A percentile compares a stretch with the other conserved stretches of the same genome.
These are phyloP conservation scores for Deilephila porcellus DNA, from an alignment of 2,888 invertebrate genomes.

Conservation along the genomic window DNA sequence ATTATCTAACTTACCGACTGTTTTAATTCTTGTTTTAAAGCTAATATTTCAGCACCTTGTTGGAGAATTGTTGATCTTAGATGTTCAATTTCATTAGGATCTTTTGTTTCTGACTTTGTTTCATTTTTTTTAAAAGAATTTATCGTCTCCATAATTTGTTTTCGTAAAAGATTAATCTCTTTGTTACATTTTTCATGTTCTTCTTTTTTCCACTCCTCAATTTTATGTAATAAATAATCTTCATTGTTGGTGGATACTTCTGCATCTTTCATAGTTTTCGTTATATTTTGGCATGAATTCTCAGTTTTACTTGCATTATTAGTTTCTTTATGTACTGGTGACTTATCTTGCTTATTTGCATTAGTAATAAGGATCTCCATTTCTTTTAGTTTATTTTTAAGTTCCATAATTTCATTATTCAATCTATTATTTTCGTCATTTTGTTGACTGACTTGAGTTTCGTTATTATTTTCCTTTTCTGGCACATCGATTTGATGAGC, in stretches of 20 bases:
- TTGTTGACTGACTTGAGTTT: conserved; percentile 45
- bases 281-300: conserved; percentile 32
- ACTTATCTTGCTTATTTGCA: conserved; percentile 44
- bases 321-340: conserved; percentile 33
- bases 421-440: conserved; percentile 86
- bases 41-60: conserved; percentile 81
- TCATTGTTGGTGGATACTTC: conserved; percentile 67
- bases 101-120: conserved; percentile 49
- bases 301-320: conserved; percentile 34
- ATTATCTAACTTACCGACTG: conserved; percentile 61
- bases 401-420: conserved; percentile 70
- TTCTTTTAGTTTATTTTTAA: conserved; percentile 78
- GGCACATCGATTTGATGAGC: conserved; percentile 59
- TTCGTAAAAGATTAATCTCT: conserved; percentile 75
- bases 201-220: conserved; percentile 81
- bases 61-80: conserved; percentile 75
- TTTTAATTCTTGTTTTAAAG: conserved; percentile 75
- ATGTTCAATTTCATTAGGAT: conserved; percentile 65
- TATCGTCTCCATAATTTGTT: conserved; percentile 72
- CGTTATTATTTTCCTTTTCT: conserved; percentile 66
- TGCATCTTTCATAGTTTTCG: conserved; percentile 62
- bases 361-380: conserved; percentile 66
- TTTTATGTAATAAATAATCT: conserved; percentile 66
- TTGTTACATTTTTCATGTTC: conserved; percentile 82
- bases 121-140: conserved; percentile 65